Evolutionary conservation across 2,888 invertebrate species (phyloP).

Genomic region (Vannuccia rotundouncinata): DNA sequence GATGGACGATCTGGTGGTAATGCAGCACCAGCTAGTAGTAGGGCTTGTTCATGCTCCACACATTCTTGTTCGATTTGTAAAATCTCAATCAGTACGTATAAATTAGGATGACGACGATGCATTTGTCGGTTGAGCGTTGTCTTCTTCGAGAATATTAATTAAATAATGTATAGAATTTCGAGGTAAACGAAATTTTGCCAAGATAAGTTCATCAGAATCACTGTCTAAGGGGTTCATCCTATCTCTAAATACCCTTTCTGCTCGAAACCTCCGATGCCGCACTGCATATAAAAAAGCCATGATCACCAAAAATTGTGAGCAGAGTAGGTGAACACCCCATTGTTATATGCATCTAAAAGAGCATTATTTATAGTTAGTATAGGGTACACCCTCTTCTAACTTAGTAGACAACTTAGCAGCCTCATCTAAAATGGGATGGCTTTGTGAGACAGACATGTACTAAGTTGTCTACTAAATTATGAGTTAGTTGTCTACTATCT

Average conservation of each 20-base stretch:
- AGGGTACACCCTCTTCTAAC: slow-evolving; percentile 11
- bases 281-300: slow-evolving; percentile 16
- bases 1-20: slow-evolving; percentile 13
- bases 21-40: slow-evolving; percentile 15
- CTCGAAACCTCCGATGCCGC: slow-evolving; percentile 14
- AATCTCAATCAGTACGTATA: slow-evolving; percentile 23
- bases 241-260: slow-evolving; percentile 20
- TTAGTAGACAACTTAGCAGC: background rate
- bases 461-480: background rate
- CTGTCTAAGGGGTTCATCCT: slow-evolving; percentile 23
- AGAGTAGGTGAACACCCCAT: slow-evolving; percentile 10
- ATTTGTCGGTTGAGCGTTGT: slow-evolving; percentile 26
- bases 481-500: background rate
- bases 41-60: slow-evolving; percentile 3
- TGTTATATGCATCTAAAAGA: slow-evolving; percentile 10
- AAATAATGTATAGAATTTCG: too few species aligned
- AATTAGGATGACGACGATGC: slow-evolving; percentile 16
- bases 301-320: slow-evolving; percentile 11
- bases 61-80: slow-evolving; percentile 21
- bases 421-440: background rate
- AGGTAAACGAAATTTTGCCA: slow-evolving; percentile 21
- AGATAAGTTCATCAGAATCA: slow-evolving; percentile 15
- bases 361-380: slow-evolving; percentile 4
- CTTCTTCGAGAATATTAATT: too few species aligned
- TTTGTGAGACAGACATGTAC: background rate